phyloP scores from a whole-genome alignment of 1,140 invertebrate species.

The Drosophila pandora region DNA sequence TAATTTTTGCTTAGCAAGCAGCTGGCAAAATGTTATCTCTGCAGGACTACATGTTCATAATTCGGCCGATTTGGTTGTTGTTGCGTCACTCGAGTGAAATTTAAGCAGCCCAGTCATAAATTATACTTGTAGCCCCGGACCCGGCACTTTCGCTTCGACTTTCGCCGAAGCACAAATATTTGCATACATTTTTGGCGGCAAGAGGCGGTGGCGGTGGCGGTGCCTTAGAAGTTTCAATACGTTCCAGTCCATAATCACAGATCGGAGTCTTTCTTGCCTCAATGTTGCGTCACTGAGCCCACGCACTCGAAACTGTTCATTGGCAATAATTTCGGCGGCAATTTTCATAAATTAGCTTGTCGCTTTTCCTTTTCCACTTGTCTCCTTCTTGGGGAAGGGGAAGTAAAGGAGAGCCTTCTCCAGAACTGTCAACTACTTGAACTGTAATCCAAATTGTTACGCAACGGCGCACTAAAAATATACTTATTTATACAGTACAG shows the following conservation, averaged over 20 bases:
- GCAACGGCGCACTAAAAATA: conserved; percentile 52
- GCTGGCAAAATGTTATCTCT: conserved; percentile 61
- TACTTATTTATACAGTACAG: conserved; percentile 34
- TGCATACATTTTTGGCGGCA: conserved; percentile 54
- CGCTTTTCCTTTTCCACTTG: conserved; percentile 1
- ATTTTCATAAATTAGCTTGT: conserved; percentile 79
- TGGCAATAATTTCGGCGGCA: conserved; percentile 76
- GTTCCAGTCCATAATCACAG: conserved; percentile 69
- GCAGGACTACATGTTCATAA: conserved; percentile 55
- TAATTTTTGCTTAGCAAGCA: conserved; percentile 67
- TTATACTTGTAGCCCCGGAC: conserved; percentile 58
- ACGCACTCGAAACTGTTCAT: conserved; percentile 49
- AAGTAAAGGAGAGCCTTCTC: conserved; percentile 8
- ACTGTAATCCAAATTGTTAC: conserved; percentile 77
- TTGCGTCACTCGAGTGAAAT: conserved; percentile 55
- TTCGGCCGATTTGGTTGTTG: conserved; percentile 38
- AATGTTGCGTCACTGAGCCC: conserved; percentile 62
- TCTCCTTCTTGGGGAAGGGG: not conserved
- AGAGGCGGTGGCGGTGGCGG: not conserved
- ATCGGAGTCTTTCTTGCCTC: conserved; percentile 19
- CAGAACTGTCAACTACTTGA: conserved; percentile 71
- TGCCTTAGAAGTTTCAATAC: conserved; percentile 58
- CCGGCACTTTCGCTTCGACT: conserved; percentile 38
- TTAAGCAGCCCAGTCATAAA: conserved; percentile 68
- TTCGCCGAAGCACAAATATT: conserved; percentile 56